Evolutionary conservation across 2,113 vertebrate species (phyloP).

Genomic region (Amphiprion ocellaris): DNA sequence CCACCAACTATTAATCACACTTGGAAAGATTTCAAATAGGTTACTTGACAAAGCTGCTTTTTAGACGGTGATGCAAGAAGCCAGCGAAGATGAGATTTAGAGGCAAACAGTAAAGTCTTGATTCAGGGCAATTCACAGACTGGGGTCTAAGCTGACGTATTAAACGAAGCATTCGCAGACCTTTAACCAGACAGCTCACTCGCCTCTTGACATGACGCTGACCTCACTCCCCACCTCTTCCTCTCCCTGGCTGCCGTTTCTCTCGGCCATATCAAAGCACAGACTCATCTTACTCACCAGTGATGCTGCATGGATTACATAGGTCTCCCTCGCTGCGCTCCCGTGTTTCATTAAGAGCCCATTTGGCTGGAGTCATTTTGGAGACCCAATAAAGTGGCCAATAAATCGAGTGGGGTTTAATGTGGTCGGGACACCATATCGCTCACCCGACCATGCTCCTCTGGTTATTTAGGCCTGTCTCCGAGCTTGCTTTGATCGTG

Average conservation of each 20-base stretch:
- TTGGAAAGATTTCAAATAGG: background rate
- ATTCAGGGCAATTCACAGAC: background rate
- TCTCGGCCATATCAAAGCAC: conserved; percentile 35
- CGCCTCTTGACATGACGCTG: conserved; percentile 16
- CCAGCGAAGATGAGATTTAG: background rate
- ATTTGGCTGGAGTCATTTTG: conserved; percentile 59
- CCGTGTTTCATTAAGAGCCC: conserved; percentile 61
- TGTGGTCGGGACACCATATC: conserved; percentile 44
- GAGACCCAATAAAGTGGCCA: conserved; percentile 59
- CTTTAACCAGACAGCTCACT: conserved; percentile 38
- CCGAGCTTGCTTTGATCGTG: conserved; percentile 62
- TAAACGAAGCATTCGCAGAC: conserved; percentile 19
- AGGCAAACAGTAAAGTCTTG: background rate
- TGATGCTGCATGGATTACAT: conserved; percentile 19
- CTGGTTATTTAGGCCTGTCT: conserved; percentile 48
- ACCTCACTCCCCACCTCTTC: conserved; percentile 18
- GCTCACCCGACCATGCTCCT: conserved; percentile 47
- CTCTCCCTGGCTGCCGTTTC: conserved; percentile 22
- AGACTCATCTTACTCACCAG: conserved; percentile 34
- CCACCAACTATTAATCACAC: conserved; percentile 32
- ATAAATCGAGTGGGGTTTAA: conserved; percentile 65
- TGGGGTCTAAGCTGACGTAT: conserved; percentile 13
- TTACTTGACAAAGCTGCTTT: conserved; percentile 13
- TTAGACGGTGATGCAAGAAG: background rate
- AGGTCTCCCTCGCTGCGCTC: conserved; percentile 7